Evolutionary conservation across 2,113 vertebrate genomes (phyloP), one percentile per base, ranked within the genome.

Genomic region (Equus quagga): DNA sequence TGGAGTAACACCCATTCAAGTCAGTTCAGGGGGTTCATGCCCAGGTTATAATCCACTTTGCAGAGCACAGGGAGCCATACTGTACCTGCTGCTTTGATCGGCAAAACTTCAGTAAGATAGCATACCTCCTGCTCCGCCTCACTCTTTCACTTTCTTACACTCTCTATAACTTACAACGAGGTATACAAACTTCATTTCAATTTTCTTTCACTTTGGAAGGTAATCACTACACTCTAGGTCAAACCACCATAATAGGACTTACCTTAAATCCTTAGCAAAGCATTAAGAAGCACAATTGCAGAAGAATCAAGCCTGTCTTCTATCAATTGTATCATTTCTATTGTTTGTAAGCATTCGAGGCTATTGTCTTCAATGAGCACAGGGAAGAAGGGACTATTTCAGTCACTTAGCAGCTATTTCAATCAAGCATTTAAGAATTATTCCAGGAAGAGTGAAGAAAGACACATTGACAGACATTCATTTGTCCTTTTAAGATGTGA

Each of bases 351-450:
- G 26, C 15, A 78, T 62, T 65, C 2, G 31, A 81, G 6, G 54
- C n/a, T 89, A 56, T 46, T 81, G 19, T 18, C 31, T 64, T 70
- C 73, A 85, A 9, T 65, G 11, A 58, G 19, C 36, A 51, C 11
- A n/a, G 14, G 12, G 73, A 54, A 96, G 64, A 89, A 56, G 44
- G 11, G 26, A 72, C 5, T 5, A 4, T 69, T 83, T 51, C 58
- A 46, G n/a, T 89, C 91, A 75, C 18, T 88, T 89, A 70, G 69
- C 62, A 92, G 8, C 54, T 75, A 49, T 88, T 84, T 62, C 17
- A 96, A 67, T 69, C 17, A 75, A 28, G 9, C 21, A 91, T 72
- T 83, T 93, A 97, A 97, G 9, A 93, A 89, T 4, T 96, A 13
- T 23, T 23, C 72, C 58, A 88, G 11, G 64, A 97, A 87, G 24